A percentile compares a stretch with the other conserved stretches of the same genome.
Conservation (phyloP, 2,797 vertebrate genomes). For the Podargus strigoides region DNA sequence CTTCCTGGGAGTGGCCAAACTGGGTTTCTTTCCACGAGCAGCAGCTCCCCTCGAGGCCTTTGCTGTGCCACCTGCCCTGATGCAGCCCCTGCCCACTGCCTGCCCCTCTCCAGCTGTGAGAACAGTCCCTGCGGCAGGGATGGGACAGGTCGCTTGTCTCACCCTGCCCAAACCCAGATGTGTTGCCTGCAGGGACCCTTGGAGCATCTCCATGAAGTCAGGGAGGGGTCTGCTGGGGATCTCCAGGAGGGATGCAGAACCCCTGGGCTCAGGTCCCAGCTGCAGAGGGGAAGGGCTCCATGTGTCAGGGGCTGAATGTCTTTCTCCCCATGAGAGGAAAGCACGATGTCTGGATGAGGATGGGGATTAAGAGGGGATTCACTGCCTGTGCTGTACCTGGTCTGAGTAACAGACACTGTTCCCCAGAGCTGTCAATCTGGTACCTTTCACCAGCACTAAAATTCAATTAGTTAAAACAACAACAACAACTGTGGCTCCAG, state of each 20-base stretch:
- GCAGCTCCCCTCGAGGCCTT: not conserved
- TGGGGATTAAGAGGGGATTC: constrained; percentile 32
- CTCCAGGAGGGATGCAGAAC: not conserved
- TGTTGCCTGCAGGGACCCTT: not conserved
- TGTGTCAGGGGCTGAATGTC: not conserved
- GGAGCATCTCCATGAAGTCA: not conserved
- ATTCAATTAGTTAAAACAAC: constrained; percentile 63
- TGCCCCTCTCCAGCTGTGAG: too few species aligned
- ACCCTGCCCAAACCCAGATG: not conserved
- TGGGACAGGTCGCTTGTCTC: fast-evolving
- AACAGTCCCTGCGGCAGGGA: fast-evolving
- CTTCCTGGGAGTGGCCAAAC: not conserved
- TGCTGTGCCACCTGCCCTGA: fast-evolving
- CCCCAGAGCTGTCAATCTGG: constrained; percentile 47
- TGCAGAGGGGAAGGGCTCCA: not conserved
- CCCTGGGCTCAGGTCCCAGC: not conserved
- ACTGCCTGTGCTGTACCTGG: not conserved
- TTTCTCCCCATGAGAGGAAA: not conserved
- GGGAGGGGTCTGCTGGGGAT: not conserved
- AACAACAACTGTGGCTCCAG: constrained; percentile 45
- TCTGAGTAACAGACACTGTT: not conserved
- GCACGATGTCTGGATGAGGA: not conserved
- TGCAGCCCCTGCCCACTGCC: not conserved
- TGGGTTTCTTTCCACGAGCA: not conserved
- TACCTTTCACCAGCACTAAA: constrained; percentile 52